Evolutionary conservation across 2,797 vertebrate genomes (phyloP), one percentile per base, ranked within the genome.

Genomic region (Lepidocolaptes lacrymiger): DNA sequence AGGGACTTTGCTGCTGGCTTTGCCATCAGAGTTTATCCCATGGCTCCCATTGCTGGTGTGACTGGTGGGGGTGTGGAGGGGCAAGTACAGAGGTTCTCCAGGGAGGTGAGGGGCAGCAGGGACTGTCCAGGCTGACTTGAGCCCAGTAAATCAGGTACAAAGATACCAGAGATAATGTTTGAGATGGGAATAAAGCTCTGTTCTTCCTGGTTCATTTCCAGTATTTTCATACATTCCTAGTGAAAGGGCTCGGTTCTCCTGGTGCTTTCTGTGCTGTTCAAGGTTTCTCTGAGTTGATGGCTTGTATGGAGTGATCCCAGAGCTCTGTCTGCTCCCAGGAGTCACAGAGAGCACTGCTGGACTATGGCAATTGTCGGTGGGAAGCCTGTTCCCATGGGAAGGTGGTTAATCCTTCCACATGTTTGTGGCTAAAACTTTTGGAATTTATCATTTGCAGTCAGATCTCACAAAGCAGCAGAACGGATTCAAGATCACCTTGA

Each of bases 401-500:
- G 30, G 3, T 49, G 58, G 2, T 46, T 72, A 52, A 66, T 79
- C n/a, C 39, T 87, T 51, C 7, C 4, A 0, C 0, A 1, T 27
- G 14, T 61, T 76, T 74, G 19, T 84, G 49, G 16, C 59, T 95
- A 36, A 95, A 91, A 43, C n/a, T 62, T 46, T 28, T 39, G 71
- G 44, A 58, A 64, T 93, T 93, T 95, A 17, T 75, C 55, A 36
- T 94, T 97, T 97, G 28, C 96, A 99, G 99, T 99, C 98, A 0
- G 97, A 99, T 77, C 98, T 99, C 96, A 99, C 99, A 0, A 99
- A 98, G 95, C 98, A 99, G 86, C 99, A 99, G 95, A 99, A 99
- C 4, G 98, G 98, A 30, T 99, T 99, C 97, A 99, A 99, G 98
- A 99, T 99, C 97, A 99, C 99, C 14, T 98, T 99, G 97, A 99